phyloP scores from a whole-genome alignment of 2,888 invertebrate genomes.

The Pterostichus madidus region DNA sequence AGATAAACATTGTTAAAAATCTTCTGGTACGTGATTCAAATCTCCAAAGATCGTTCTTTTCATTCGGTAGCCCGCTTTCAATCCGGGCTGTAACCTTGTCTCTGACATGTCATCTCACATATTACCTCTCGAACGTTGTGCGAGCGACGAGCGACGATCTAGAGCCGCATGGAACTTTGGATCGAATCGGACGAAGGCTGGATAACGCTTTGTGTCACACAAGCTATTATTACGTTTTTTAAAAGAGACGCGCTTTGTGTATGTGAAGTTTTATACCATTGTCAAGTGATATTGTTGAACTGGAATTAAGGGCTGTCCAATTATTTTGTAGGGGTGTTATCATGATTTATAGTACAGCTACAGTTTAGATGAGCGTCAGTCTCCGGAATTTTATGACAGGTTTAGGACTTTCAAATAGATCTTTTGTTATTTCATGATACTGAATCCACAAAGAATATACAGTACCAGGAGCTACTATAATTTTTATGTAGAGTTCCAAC shows the following conservation, averaged over 20 bases:
- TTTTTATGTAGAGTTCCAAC: no score
- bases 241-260: background rate
- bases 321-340: no score
- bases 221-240: background rate
- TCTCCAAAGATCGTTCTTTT: conserved; percentile 38
- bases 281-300: conserved; percentile 10
- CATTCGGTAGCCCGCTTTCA: background rate
- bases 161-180: background rate
- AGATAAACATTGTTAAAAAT: conserved; percentile 35
- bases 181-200: no score
- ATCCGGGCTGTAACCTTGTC: background rate
- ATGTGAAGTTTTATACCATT: background rate
- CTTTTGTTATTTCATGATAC: no score
- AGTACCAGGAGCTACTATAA: no score
- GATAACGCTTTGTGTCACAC: conserved; percentile 8
- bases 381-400: no score
- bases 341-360: no score
- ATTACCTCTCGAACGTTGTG: conserved; percentile 17
- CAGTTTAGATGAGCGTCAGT: no score
- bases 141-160: background rate
- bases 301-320: background rate
- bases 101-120: conserved; percentile 31
- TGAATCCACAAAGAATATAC: no score
- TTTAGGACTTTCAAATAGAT: no score
- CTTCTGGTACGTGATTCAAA: conserved; percentile 15